These are phyloP conservation scores for Balaeniceps rex DNA, from an alignment of 2,113 vertebrate species.

Conservation along the genomic window DNA sequence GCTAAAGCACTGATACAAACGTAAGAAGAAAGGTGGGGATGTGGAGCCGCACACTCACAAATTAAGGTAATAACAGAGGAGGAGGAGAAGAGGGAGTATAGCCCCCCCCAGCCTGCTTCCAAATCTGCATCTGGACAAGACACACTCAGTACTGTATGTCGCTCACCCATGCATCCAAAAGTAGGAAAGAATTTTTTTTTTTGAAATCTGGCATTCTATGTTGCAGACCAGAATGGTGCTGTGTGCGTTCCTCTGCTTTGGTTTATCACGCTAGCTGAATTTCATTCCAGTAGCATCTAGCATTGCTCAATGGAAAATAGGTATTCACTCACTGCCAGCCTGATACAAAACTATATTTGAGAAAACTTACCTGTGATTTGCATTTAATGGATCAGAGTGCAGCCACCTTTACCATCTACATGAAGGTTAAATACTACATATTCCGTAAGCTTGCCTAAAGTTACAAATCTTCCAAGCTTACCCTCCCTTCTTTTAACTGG, in stretches of 20 bases:
- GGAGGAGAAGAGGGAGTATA: background rate
- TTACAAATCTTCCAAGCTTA: background rate
- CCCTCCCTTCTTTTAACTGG: background rate
- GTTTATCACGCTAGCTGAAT: background rate
- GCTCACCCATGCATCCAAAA: background rate
- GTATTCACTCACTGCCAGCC: background rate
- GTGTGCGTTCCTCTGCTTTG: background rate
- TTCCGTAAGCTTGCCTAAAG: background rate
- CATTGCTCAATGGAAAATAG: background rate
- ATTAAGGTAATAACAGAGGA: accelerated
- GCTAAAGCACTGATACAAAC: background rate
- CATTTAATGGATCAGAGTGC: background rate
- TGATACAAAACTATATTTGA: background rate
- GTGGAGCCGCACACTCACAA: background rate
- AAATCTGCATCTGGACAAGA: background rate
- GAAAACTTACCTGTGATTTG: background rate
- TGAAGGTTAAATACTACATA: background rate
- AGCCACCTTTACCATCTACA: background rate
- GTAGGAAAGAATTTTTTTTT: background rate
- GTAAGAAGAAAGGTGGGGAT: background rate
- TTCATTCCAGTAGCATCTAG: background rate
- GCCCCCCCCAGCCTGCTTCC: background rate
- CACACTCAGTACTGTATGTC: background rate
- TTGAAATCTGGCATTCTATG: background rate
- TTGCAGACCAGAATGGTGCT: background rate